Evolutionary conservation across 30 jellyfish, hydroid and myxozoan species (phyloP).

Genomic region (Cassiopea xamachana): DNA sequence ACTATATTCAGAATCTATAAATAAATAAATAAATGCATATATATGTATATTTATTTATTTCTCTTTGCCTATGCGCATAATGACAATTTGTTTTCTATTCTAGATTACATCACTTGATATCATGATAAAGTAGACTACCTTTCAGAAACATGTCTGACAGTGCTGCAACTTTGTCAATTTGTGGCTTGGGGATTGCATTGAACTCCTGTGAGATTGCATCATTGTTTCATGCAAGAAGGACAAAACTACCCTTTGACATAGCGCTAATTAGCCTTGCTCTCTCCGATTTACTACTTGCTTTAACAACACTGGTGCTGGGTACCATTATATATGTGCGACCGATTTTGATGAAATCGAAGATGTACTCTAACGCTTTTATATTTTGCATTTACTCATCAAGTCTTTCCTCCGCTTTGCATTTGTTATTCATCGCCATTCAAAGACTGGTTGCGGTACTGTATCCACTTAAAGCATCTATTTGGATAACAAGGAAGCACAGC

Average conservation of each 20-base stretch:
- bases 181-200: background rate
- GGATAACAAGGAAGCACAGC: constrained; percentile 4
- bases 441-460: constrained; percentile 22
- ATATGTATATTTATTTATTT: no score
- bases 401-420: constrained; percentile 19
- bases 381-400: background rate
- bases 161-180: background rate
- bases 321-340: no score
- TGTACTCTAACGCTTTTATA: no score
- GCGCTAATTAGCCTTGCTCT: background rate
- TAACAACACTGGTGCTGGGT: background rate
- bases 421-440: constrained; percentile 20
- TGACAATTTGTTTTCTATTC: background rate
- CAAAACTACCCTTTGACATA: background rate
- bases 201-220: background rate
- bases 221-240: background rate
- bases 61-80: no score
- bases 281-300: background rate
- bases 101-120: background rate
- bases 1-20: no score
- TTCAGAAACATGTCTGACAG: background rate
- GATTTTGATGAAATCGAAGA: no score
- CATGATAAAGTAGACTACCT: background rate
- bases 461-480: constrained; percentile 1
- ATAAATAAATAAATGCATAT: no score